Evolutionary conservation across 2,113 vertebrate genomes (phyloP), one percentile per base, ranked within the genome.

Genomic region (Aphyosemion australe): DNA sequence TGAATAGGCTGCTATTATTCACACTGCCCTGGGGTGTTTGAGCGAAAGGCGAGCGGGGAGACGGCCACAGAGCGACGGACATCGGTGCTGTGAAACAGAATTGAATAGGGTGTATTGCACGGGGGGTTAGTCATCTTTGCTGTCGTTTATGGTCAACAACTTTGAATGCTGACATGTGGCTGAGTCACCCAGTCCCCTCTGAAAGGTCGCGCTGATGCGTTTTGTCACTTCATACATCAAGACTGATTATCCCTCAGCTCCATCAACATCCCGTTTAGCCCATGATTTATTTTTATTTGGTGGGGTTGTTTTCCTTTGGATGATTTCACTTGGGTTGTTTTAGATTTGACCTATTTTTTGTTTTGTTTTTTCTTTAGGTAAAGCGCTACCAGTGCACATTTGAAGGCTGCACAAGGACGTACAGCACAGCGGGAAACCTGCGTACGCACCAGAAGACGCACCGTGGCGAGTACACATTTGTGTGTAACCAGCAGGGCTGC

Each of bases 321-420:
- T 45, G 8, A 12, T 67, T 56, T 32, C 1, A 65, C 0, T 37
- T 10, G 1, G 18, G 3, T 19, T 75, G 1, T 48, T 46, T 51
- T 50, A 0, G 43, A 6, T 50, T 55, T 13, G 13, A 11, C 12
- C 7, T 13, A 26, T 26, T 26, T 26, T 26, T 2, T 56, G 48
- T 10, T 68, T 39, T 26, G 26, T 26, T 26, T 31, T 10, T 16
- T 16, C 16, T 1, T 58, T 50, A 99, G 97, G 96, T 99, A 12
- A 99, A 99, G 87, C 92, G 97, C 43, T 99, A 98, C 90, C 96
- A 99, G 92, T 99, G 97, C 88, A 98, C 94, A 74, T 98, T 99
- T 13, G 97, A 97, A 90, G 97, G 97, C 82, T 99, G 97, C 72
- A 96, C 95, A 0, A 94, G 97, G 41, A 99, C 97, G 31, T 99